These are phyloP conservation scores for Camponotus fellah DNA, from an alignment of 2,888 invertebrate species.

Conservation along the genomic window DNA sequence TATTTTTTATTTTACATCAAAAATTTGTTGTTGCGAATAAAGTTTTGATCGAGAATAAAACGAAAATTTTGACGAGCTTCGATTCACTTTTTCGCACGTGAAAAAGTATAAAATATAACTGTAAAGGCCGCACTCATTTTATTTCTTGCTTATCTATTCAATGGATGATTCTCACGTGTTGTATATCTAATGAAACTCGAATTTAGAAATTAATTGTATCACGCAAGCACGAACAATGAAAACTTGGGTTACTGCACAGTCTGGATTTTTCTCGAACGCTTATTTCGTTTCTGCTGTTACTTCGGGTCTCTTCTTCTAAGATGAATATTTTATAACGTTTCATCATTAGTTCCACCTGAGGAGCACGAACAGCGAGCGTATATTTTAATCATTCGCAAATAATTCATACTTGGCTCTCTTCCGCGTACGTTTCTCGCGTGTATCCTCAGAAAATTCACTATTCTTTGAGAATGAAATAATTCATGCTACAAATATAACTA, in stretches of 20 bases:
- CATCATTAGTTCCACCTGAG: conserved; percentile 38
- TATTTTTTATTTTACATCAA: neutral
- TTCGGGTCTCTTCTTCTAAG: neutral
- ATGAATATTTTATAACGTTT: conserved; percentile 35
- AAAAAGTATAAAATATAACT: conserved; percentile 14
- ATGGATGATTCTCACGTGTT: neutral
- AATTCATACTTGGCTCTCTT: conserved; percentile 35
- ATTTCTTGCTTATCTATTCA: neutral
- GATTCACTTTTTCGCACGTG: neutral
- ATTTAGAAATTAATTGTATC: neutral
- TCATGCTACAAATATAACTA: neutral
- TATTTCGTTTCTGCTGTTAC: conserved; percentile 8
- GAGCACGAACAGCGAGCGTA: conserved; percentile 32
- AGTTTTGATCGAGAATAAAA: neutral
- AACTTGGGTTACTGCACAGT: neutral
- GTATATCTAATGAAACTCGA: neutral
- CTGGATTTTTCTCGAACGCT: neutral
- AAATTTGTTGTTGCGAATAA: neutral
- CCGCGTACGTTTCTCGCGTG: conserved; percentile 32
- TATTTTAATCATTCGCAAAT: conserved; percentile 45
- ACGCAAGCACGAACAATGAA: neutral
- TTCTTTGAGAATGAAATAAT: conserved; percentile 24
- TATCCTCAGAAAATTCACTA: conserved; percentile 27
- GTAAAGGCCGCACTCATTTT: conserved; percentile 8
- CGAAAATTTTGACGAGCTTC: neutral